phyloP scores from a whole-genome alignment of 2,888 invertebrate species.

The Aleiodes leptofemur region DNA sequence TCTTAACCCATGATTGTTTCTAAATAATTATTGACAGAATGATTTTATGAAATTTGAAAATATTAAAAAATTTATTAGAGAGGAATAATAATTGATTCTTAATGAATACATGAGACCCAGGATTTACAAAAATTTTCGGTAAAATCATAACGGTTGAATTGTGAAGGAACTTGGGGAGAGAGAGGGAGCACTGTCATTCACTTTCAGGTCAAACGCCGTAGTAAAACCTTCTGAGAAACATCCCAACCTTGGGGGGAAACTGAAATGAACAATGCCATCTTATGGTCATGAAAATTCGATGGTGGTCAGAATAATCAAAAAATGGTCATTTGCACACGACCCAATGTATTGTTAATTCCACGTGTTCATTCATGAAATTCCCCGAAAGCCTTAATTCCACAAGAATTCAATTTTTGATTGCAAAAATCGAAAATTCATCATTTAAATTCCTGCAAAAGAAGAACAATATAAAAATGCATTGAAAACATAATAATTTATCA shows the following conservation, averaged over 20 bases:
- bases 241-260: slow-evolving; percentile 47
- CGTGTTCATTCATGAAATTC: slow-evolving; percentile 26
- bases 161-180: slow-evolving; percentile 27
- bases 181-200: neutral
- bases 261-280: slow-evolving; percentile 48
- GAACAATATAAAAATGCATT: no score
- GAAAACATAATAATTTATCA: no score
- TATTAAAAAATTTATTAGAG: neutral
- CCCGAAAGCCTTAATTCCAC: neutral
- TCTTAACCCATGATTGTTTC: neutral
- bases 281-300: slow-evolving; percentile 55
- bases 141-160: slow-evolving; percentile 59
- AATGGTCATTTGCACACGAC: slow-evolving; percentile 9
- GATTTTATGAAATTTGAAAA: no score
- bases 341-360: slow-evolving; percentile 45
- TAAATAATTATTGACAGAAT: no score
- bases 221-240: slow-evolving; percentile 59
- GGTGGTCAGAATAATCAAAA: slow-evolving; percentile 45
- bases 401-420: neutral
- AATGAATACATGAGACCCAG: slow-evolving; percentile 4
- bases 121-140: slow-evolving; percentile 25
- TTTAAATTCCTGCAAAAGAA: neutral
- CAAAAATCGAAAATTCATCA: neutral
- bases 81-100: slow-evolving; percentile 25
- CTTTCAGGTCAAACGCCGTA: slow-evolving; percentile 40